phyloP scores from a whole-genome alignment of 2,888 invertebrate species.

The Camptogramma bilineatum region DNA sequence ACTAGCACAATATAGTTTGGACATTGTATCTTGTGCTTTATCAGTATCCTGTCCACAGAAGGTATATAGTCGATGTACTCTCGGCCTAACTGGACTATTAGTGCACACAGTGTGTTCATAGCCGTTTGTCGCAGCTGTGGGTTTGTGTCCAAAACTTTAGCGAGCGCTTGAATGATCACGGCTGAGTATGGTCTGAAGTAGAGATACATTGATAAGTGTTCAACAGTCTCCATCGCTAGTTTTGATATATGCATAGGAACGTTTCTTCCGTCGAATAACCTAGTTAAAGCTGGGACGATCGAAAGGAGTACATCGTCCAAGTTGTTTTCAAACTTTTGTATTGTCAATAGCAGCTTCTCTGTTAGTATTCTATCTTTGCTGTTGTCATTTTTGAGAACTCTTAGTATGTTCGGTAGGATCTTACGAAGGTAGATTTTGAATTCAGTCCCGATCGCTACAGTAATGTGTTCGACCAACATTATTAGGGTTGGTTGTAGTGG shows the following conservation, averaged over 20 bases:
- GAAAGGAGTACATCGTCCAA: constrained; percentile 98
- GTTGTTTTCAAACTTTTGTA: constrained; percentile 97
- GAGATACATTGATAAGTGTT: constrained; percentile 93
- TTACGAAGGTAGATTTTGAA: constrained; percentile 97
- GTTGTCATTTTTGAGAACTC: constrained; percentile 95
- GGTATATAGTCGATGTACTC: constrained; percentile 97
- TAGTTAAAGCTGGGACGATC: constrained; percentile 96
- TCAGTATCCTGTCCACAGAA: constrained; percentile 93
- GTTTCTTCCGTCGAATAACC: constrained; percentile 94
- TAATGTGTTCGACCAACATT: constrained; percentile 95
- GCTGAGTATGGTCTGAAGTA: constrained; percentile 97
- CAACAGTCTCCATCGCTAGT: constrained; percentile 93
- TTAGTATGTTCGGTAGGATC: constrained; percentile 96
- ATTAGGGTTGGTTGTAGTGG: constrained; percentile 95
- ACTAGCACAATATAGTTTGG: constrained; percentile 92
- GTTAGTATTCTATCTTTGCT: constrained; percentile 94
- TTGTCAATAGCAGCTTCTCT: constrained; percentile 91
- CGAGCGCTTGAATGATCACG: constrained; percentile 96
- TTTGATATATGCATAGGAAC: constrained; percentile 91
- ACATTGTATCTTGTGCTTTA: constrained; percentile 92
- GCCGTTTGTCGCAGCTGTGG: constrained; percentile 91
- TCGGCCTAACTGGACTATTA: constrained; percentile 94
- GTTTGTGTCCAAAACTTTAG: constrained; percentile 93
- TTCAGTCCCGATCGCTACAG: constrained; percentile 96
- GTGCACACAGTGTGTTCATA: constrained; percentile 95